Base-by-base conservation (phyloP, 1,140 invertebrate genomes). In the Meloidogyne floridensis region DNA sequence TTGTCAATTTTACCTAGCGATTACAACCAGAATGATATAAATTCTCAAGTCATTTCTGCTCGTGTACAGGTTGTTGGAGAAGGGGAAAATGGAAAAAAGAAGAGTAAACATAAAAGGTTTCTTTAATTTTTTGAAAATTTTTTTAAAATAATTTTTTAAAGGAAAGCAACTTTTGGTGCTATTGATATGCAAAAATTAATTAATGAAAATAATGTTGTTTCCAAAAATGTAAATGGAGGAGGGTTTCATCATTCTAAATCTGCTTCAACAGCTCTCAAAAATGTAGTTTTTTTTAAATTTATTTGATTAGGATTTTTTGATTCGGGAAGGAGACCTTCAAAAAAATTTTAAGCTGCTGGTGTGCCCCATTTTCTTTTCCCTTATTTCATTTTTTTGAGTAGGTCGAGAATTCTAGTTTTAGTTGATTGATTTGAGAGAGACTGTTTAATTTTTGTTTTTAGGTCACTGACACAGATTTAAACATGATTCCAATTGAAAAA, bases 1-100 rank as follows among this genome's bases (percentile, higher is more conserved):
- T 79, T 87, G 7, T 79, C 86, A 8, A 82, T 69, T 6, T 80
- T 87, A 18, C 53, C 59, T 76, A 13, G 79, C 80, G 42, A 76
- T 32, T 51, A 76, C 32, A 76, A 54, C 13, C 77, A 77, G 2
- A 82, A 51, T 13, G 32, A 65, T 32, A 54, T 53, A 15, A 56
- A 47, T 18, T 53, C 72, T 0, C 59, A 65, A 65, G 7, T 65
- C 0, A 0, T 11, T 65, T 65, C 59, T 65, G 15, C 59, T 6
- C 15, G 10, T 5, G n/a, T 65, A 65, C n/a, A n/a, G 59, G 59
- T 65, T 65, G 59, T 65, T 65, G 59, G n/a, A 65, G 59, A 65
- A n/a, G 13, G 59, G n/a, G 59, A 65, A 65, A 65, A 65, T 8
- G n/a, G n/a, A 4, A 65, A 65, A 65, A 65, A 18, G 59, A 65